Conservation (phyloP, 2,797 vertebrate genomes). For the Sebastes elongatus region DNA sequence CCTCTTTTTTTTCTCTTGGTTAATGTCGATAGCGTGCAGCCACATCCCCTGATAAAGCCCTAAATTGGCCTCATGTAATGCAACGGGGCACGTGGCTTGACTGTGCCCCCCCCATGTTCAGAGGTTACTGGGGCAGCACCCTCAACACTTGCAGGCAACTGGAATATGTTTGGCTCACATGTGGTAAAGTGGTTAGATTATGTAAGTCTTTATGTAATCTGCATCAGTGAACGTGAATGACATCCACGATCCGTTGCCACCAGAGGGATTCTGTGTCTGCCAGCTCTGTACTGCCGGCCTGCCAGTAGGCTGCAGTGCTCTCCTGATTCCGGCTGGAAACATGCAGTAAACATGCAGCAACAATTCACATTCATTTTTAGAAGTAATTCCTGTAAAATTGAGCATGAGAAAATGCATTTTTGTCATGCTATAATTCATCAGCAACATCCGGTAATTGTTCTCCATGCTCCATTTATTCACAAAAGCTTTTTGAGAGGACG, state of each 20-base stretch:
- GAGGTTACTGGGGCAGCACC: constrained; percentile 76
- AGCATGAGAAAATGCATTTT: constrained; percentile 14
- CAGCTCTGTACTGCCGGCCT: constrained; percentile 38
- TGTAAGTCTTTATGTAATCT: constrained; percentile 87
- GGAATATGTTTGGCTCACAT: constrained; percentile 80
- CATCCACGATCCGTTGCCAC: constrained; percentile 66
- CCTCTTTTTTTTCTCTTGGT: not conserved
- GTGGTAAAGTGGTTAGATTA: constrained; percentile 83
- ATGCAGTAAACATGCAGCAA: constrained; percentile 1
- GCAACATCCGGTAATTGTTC: constrained; percentile 54
- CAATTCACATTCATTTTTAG: constrained; percentile 2
- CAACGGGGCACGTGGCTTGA: constrained; percentile 60
- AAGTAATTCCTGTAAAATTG: not conserved
- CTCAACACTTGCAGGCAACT: constrained; percentile 62
- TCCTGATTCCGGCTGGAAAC: constrained; percentile 22
- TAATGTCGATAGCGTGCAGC: constrained; percentile 40
- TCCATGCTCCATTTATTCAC: constrained; percentile 16
- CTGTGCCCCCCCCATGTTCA: constrained; percentile 51
- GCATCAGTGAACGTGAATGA: constrained; percentile 78
- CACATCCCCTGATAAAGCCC: constrained; percentile 33
- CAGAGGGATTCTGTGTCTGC: constrained; percentile 43
- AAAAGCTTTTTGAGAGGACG: constrained; percentile 19
- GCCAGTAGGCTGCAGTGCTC: constrained; percentile 63
- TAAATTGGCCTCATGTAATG: constrained; percentile 15
- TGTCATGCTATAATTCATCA: constrained; percentile 8